These are phyloP conservation scores for Centruroides vittatus DNA, from an alignment of 1,140 invertebrate genomes.

Conservation along the genomic window DNA sequence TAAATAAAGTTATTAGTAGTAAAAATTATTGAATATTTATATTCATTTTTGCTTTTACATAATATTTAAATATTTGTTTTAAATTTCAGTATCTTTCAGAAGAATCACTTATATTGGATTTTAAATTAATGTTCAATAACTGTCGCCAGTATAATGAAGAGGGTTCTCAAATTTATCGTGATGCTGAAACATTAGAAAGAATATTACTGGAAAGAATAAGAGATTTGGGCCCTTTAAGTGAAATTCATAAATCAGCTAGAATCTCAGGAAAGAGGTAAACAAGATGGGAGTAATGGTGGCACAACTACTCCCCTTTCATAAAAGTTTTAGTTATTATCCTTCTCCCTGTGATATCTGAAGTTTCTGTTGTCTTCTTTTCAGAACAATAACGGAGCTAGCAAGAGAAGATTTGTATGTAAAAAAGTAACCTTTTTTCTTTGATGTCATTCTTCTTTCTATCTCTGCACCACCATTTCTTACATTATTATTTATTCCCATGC, in stretches of 20 bases:
- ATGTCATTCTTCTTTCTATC: background rate
- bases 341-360: too few relatives aligned
- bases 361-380: conserved; percentile 10
- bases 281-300: background rate
- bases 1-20: too few relatives aligned
- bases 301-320: too few relatives aligned
- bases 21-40: too few relatives aligned
- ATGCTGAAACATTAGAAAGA: conserved; percentile 75
- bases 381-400: conserved; percentile 15
- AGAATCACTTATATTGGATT: conserved; percentile 49
- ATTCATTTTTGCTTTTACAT: too few relatives aligned
- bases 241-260: conserved; percentile 11
- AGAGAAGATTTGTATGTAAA: conserved; percentile 17
- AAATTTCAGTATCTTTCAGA: conserved; percentile 40
- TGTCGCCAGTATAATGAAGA: conserved; percentile 94
- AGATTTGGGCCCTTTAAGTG: conserved; percentile 42
- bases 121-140: conserved; percentile 85
- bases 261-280: background rate
- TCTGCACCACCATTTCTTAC: too few relatives aligned
- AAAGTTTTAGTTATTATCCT: too few relatives aligned
- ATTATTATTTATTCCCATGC: too few relatives aligned
- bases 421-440: background rate
- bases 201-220: conserved; percentile 68
- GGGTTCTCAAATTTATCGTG: conserved; percentile 83
- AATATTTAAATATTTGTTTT: conserved; percentile 1